Conservation (phyloP, 2,888 invertebrate species). For the Halocaridina rubra region DNA sequence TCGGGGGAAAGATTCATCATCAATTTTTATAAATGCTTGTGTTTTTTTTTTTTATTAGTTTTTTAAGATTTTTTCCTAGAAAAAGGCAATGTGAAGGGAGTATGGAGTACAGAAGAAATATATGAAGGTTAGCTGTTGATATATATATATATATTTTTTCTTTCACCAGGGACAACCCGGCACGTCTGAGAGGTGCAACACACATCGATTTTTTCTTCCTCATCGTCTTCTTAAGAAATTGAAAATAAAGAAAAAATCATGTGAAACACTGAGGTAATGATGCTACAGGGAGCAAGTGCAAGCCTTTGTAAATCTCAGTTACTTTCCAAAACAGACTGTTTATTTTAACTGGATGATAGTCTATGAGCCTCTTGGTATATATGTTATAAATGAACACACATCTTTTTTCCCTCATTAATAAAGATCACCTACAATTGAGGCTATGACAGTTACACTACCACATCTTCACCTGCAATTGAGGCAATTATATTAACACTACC, state of each 20-base stretch:
- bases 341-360: not conserved
- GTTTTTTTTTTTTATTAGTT: not conserved
- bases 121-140: not conserved
- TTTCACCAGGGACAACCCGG: constrained; percentile 6
- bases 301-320: not conserved
- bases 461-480: too few species aligned
- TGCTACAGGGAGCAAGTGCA: not conserved
- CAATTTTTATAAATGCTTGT: not conserved
- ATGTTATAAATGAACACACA: not conserved
- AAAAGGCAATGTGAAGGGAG: not conserved
- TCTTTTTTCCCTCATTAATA: too few species aligned
- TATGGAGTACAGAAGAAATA: not conserved
- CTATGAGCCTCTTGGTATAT: not conserved
- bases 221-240: not conserved
- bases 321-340: too few species aligned
- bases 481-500: not conserved
- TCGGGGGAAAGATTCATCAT: not conserved
- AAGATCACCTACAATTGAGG: too few species aligned
- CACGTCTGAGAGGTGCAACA: not conserved
- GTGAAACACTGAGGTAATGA: constrained; percentile 39
- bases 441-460: not conserved
- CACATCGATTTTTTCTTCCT: not conserved
- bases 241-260: not conserved
- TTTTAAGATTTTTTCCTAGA: not conserved
- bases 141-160: too few species aligned